phyloP scores from a whole-genome alignment of 2,888 invertebrate genomes.

The Gerris lacustris region DNA sequence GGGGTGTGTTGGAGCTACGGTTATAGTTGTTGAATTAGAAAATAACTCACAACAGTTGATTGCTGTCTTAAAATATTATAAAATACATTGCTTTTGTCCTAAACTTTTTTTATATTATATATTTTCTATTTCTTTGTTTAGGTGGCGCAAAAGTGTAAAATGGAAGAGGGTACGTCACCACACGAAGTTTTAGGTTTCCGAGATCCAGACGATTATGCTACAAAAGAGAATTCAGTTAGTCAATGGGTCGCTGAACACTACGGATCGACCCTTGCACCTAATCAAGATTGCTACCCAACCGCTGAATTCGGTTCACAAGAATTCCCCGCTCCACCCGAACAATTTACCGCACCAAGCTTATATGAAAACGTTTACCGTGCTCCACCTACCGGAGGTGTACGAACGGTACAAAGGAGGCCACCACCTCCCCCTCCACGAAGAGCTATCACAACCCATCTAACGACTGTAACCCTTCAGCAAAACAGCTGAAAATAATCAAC shows the following conservation, averaged over 20 bases:
- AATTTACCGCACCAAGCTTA: constrained; percentile 42
- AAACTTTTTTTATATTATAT: not conserved
- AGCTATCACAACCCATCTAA: constrained; percentile 74
- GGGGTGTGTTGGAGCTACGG: too few species aligned
- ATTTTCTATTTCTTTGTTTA: constrained; percentile 33
- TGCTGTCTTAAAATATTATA: too few species aligned
- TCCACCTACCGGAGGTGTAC: constrained; percentile 16
- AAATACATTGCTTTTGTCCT: too few species aligned
- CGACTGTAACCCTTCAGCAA: constrained; percentile 36
- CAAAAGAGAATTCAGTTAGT: constrained; percentile 64
- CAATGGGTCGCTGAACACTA: constrained; percentile 86
- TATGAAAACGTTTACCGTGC: constrained; percentile 56
- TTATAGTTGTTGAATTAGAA: too few species aligned
- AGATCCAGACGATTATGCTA: constrained; percentile 57
- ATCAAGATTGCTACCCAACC: not conserved
- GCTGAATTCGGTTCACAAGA: not conserved
- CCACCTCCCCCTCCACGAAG: constrained; percentile 78
- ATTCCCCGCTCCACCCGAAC: constrained; percentile 38
- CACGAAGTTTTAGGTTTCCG: constrained; percentile 84
- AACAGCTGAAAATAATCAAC: not conserved
- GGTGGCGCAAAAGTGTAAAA: constrained; percentile 84
- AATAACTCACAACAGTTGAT: too few species aligned
- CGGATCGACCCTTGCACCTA: constrained; percentile 38
- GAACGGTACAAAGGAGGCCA: constrained; percentile 52
- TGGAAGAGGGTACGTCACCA: constrained; percentile 75